Conservation (phyloP, 2,888 invertebrate genomes). For the Ochropleura leucogaster region DNA sequence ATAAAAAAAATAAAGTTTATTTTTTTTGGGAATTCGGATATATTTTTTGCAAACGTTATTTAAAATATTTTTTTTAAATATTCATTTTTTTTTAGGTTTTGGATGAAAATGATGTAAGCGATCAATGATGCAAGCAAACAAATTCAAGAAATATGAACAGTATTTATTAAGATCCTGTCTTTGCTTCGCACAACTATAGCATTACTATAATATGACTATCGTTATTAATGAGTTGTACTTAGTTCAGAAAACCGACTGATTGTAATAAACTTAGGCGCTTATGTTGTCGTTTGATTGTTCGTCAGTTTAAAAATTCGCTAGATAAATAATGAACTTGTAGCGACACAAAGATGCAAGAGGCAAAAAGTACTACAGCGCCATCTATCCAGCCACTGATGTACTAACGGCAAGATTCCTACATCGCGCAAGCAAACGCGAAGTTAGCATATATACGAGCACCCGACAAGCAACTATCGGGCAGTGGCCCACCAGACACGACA, state of each 20-base stretch:
- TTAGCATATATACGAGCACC: too few relatives aligned
- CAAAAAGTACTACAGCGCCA: too few relatives aligned
- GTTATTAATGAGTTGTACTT: slow-evolving; percentile 4
- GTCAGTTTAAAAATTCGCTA: not conserved
- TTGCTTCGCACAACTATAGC: not conserved
- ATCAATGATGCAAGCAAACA: not conserved
- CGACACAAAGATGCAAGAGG: too few relatives aligned
- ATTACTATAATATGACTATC: not conserved
- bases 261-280: slow-evolving; percentile 2
- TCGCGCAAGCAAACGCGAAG: too few relatives aligned
- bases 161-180: not conserved
- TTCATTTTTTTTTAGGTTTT: slow-evolving; percentile 31
- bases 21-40: too few relatives aligned
- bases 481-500: too few relatives aligned
- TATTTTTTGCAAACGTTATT: not conserved
- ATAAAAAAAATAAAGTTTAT: too few relatives aligned
- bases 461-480: too few relatives aligned
- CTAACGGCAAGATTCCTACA: too few relatives aligned
- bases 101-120: slow-evolving; percentile 4
- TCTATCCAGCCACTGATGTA: too few relatives aligned
- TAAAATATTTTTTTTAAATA: not conserved
- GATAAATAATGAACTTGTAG: not conserved
- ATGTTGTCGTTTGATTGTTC: not conserved
- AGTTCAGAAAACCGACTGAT: slow-evolving; percentile 17
- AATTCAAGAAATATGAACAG: slow-evolving; percentile 10